These are phyloP conservation scores for Ips nitidus DNA, from an alignment of 1,140 invertebrate genomes.

Conservation along the genomic window DNA sequence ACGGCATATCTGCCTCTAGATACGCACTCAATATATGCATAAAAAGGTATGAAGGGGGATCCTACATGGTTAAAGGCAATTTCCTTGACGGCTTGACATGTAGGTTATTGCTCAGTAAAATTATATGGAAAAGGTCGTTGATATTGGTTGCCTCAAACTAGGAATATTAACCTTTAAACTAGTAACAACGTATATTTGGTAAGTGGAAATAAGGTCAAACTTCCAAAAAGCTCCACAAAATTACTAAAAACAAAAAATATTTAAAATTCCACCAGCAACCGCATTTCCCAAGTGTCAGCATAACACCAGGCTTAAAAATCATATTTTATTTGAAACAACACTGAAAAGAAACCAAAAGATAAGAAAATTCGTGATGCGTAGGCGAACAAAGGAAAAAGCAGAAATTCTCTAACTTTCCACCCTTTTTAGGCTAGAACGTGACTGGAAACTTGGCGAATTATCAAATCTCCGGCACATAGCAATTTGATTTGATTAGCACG, in stretches of 20 bases:
- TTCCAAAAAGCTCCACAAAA: too few species aligned
- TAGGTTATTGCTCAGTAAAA: too few species aligned
- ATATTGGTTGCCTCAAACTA: too few species aligned
- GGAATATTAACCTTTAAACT: too few species aligned
- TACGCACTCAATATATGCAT: slow-evolving; percentile 9
- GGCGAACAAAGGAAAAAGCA: slow-evolving; percentile 1
- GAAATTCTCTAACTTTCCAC: slow-evolving; percentile 1
- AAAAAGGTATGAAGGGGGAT: slow-evolving; percentile 3
- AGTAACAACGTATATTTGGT: too few species aligned
- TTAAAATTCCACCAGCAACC: too few species aligned
- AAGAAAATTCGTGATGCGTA: slow-evolving; percentile 2
- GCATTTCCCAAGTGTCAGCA: too few species aligned
- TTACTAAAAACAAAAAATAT: too few species aligned
- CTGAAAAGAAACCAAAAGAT: neutral
- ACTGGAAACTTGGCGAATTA: slow-evolving; percentile 2
- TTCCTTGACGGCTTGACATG: neutral
- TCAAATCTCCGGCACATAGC: slow-evolving; percentile 4
- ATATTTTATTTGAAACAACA: neutral
- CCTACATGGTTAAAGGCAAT: neutral
- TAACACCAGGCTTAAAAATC: neutral
- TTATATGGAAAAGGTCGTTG: neutral
- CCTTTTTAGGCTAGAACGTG: slow-evolving; percentile 14
- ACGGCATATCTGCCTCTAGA: slow-evolving; percentile 2
- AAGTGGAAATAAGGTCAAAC: too few species aligned
- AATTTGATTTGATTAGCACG: slow-evolving; percentile 15